Base-by-base conservation (phyloP, 2,113 vertebrate genomes). In the Nicator chloris region DNA sequence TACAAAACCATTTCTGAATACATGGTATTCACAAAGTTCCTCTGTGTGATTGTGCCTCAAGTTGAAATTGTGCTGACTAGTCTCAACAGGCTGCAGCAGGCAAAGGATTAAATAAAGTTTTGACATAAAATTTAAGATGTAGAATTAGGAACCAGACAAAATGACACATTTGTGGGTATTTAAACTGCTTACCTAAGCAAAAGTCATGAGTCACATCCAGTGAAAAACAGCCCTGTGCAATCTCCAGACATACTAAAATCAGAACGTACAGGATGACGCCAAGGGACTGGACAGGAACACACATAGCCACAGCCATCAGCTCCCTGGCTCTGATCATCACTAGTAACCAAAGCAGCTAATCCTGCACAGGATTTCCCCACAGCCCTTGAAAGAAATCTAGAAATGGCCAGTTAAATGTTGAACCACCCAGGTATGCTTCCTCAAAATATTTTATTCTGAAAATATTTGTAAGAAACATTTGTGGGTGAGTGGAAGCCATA, bases 241-340 rank as follows among this genome's bases (percentile, higher is more conserved):
- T 39, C 19, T 73, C 33, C 7, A 17, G 65, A 44, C 40, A 42
- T 23, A 63, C 33, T 45, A 76, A 88, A 88, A 72, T 42, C 7
- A 10, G 64, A 44, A 68, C 1, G 8, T 17, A 68, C 4, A 35
- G 16, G 56, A 70, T 0, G 1, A 66, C 49, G 56, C 64, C 56
- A 81, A 81, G 24, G 21, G 42, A 88, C 37, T 11, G 21, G 60
- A 60, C 54, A 92, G 37, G 81, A 80, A 59, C 15, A 35, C 27
- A 23, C 33, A 50, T 0, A 45, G 57, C 21, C 2, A 4, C 0
- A 4, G 45, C 45, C 81, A 57, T 20, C 64, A 77, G 31, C 30
- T 73, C 49, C 47, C 37, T 51, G 53, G 37, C n/a, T 89, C 15
- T 54, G 37, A 44, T n/a, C 56, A 95, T 42, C 50, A 27, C 35